These are phyloP conservation scores for Labeo catla DNA, from an alignment of 2,113 vertebrate species.

Conservation along the genomic window DNA sequence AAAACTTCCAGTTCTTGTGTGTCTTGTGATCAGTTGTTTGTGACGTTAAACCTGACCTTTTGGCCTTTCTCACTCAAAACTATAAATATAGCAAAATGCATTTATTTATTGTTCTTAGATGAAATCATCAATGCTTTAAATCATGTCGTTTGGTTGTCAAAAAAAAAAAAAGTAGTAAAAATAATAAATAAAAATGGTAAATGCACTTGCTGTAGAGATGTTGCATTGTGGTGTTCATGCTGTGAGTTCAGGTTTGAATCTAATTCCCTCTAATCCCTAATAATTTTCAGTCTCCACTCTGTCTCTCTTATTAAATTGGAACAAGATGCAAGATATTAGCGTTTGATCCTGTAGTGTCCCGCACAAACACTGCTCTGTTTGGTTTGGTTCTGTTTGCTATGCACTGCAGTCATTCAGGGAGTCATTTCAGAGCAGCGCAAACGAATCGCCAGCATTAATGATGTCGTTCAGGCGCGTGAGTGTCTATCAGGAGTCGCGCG, in stretches of 20 bases:
- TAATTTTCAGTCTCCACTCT: neutral
- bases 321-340: neutral
- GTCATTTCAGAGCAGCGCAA: constrained; percentile 75
- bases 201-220: neutral
- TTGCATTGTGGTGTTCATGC: neutral
- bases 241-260: neutral
- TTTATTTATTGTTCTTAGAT: neutral
- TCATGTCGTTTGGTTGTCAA: neutral
- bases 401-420: constrained; percentile 73
- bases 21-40: neutral
- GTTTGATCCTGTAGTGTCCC: neutral
- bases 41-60: neutral
- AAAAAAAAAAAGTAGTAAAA: neutral
- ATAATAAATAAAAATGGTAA: neutral
- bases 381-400: constrained; percentile 74
- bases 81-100: neutral
- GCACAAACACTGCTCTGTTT: constrained; percentile 58
- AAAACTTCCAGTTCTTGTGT: neutral
- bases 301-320: neutral
- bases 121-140: neutral
- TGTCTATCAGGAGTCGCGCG: constrained; percentile 63
- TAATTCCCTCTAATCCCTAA: neutral
- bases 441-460: constrained; percentile 73
- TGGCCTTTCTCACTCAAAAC: neutral
- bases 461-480: constrained; percentile 69